These are phyloP conservation scores for Cactoblastis cactorum DNA, from an alignment of 2,888 invertebrate genomes.

Conservation along the genomic window DNA sequence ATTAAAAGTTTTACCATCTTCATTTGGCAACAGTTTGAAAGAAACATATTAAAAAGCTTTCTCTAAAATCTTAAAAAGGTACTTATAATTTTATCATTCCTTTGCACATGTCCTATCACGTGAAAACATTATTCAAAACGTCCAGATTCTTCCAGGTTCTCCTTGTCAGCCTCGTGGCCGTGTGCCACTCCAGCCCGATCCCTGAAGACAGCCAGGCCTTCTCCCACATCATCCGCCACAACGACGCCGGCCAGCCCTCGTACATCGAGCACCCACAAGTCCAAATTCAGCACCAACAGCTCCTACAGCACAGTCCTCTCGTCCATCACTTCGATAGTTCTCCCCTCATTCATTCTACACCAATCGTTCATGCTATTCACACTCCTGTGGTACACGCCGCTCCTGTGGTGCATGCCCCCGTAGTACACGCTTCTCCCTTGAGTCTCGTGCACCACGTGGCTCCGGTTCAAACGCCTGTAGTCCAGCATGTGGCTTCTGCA, in stretches of 20 bases:
- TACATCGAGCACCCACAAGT: background rate
- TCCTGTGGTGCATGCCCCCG: slow-evolving; percentile 41
- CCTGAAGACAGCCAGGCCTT: slow-evolving; percentile 55
- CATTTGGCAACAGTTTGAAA: too few relatives aligned
- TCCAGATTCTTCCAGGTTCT: slow-evolving; percentile 48
- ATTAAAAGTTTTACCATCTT: too few relatives aligned
- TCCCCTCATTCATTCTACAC: slow-evolving; percentile 34
- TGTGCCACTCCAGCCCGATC: slow-evolving; percentile 66
- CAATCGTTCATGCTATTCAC: slow-evolving; percentile 22
- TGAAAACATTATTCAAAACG: background rate
- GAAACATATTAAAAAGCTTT: too few relatives aligned
- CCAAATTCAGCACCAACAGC: slow-evolving; percentile 18
- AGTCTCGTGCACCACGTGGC: slow-evolving; percentile 29
- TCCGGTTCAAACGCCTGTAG: slow-evolving; percentile 34
- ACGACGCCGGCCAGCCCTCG: slow-evolving; percentile 41
- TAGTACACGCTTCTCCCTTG: slow-evolving; percentile 26
- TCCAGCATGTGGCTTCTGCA: slow-evolving; percentile 41
- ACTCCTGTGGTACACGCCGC: slow-evolving; percentile 29
- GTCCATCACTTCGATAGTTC: slow-evolving; percentile 15
- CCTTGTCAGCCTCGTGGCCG: slow-evolving; percentile 59
- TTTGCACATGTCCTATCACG: too few relatives aligned
- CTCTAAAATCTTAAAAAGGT: too few relatives aligned
- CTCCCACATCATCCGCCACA: slow-evolving; percentile 64
- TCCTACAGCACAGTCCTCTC: slow-evolving; percentile 27
- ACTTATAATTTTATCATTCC: too few relatives aligned